Percentiles rank a stretch among this genome's conserved stretches.
Evolutionary conservation across 2,888 invertebrate genomes (phyloP).

Genomic region (Campopleginae sp.): DNA sequence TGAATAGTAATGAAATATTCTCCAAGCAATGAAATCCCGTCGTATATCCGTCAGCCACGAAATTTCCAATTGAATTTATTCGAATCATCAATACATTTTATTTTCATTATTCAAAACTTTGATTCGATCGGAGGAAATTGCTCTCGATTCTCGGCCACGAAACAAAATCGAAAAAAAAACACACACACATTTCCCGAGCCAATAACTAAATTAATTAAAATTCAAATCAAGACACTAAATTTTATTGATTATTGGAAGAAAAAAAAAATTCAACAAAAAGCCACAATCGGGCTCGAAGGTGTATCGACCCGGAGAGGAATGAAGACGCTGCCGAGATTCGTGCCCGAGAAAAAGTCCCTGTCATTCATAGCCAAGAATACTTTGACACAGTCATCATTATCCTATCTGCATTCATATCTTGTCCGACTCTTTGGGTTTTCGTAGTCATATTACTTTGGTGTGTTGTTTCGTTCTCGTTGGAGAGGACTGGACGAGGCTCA

Average conservation of each 20-base stretch:
- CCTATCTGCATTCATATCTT: conserved; percentile 54
- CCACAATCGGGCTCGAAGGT: background rate
- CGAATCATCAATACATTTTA: background rate
- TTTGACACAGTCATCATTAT: conserved; percentile 62
- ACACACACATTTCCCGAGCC: background rate
- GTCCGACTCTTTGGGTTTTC: conserved; percentile 33
- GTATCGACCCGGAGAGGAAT: conserved; percentile 21
- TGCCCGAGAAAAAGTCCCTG: background rate
- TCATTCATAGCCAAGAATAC: conserved; percentile 39
- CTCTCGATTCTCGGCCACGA: background rate
- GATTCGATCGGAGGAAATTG: background rate
- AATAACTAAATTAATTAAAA: too few relatives aligned
- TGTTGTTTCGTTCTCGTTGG: conserved; percentile 32
- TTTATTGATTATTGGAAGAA: background rate
- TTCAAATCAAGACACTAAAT: too few relatives aligned
- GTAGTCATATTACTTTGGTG: conserved; percentile 57
- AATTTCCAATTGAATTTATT: background rate
- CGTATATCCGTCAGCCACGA: conserved; percentile 19
- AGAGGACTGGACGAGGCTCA: conserved; percentile 45
- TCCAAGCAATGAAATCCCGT: conserved; percentile 61
- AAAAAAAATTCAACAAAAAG: background rate
- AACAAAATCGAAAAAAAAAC: background rate
- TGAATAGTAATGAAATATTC: conserved; percentile 59
- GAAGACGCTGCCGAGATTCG: background rate
- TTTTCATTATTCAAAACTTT: background rate